Evolutionary conservation across 2,888 invertebrate genomes (phyloP).

Genomic region (Thecocarcelia acutangulata): DNA sequence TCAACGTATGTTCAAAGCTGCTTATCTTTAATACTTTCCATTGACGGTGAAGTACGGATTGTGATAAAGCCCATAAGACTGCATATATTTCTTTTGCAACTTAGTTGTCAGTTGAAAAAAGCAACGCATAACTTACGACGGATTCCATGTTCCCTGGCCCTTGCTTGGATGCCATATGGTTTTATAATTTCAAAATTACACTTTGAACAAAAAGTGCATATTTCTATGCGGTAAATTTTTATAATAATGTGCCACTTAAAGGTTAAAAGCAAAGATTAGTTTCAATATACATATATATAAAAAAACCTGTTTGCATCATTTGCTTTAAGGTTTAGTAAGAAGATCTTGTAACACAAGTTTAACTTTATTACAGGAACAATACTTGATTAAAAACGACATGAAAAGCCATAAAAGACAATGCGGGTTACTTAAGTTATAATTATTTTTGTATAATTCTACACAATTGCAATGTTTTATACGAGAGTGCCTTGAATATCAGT

Average conservation of each 20-base stretch:
- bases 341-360: constrained; percentile 65
- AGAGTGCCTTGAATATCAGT: not conserved
- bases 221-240: no score
- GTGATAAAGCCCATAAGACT: no score
- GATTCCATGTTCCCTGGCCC: no score
- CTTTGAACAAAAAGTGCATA: not conserved
- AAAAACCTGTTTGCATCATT: constrained; percentile 60
- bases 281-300: constrained; percentile 14
- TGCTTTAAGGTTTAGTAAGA: constrained; percentile 52
- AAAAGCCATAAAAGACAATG: constrained; percentile 2
- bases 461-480: not conserved
- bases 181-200: no score
- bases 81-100: no score
- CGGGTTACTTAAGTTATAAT: constrained; percentile 11
- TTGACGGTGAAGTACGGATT: no score
- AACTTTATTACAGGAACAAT: constrained; percentile 56
- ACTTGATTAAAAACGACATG: constrained; percentile 35
- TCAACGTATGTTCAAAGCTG: no score
- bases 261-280: constrained; percentile 50
- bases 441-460: not conserved
- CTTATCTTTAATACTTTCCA: no score
- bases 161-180: no score
- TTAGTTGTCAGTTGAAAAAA: no score
- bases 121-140: no score
- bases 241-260: not conserved